Base-by-base conservation (phyloP, 2,797 vertebrate species). In the Bradypus variegatus region DNA sequence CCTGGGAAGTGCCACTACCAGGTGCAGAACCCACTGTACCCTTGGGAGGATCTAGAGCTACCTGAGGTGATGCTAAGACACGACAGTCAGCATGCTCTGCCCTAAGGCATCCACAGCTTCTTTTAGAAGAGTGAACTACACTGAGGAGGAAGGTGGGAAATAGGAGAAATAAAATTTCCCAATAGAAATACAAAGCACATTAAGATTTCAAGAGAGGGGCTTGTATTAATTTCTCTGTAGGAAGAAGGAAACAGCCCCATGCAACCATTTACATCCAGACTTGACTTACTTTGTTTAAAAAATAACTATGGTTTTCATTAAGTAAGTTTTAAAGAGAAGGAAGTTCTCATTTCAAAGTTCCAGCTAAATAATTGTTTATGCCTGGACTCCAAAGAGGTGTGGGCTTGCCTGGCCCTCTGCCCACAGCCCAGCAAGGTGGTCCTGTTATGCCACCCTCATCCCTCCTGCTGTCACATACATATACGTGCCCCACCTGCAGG, bases 281-380 rank as follows among this genome's bases (percentile, higher is more conserved):
- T 92, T 62, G 55, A 29, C 38, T 86, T 84, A 87, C 88, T 79
- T 65, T 81, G 45, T 73, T 86, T 94, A 91, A 45, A 45, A 45
- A 45, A 70, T 86, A 93, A 93, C 36, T 85, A 67, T 33, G 50
- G 62, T 79, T 95, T 93, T 92, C 62, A 91, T 84, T 88, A 92
- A 93, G 21, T 76, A 92, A 31, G 60, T 60, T 91, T 72, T 92
- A 88, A 93, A 69, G 69, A 94, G 67, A 77, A 89, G 38, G 77
- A 89, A 82, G 41, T 48, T 60, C 78, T 91, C 64, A 41, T 2
- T 93, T 82, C 86, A 90, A 95, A 94, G 67, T 91, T 94, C 72
- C 83, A 88, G 75, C 76, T 72, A 77, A 78, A 86, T 2, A 86
- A 78, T 70, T 94, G 25, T 87, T 89, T 90, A 77, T 23, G 87